Evolutionary conservation across 2,888 invertebrate species (phyloP).

Genomic region (Neoaliturus tenellus): DNA sequence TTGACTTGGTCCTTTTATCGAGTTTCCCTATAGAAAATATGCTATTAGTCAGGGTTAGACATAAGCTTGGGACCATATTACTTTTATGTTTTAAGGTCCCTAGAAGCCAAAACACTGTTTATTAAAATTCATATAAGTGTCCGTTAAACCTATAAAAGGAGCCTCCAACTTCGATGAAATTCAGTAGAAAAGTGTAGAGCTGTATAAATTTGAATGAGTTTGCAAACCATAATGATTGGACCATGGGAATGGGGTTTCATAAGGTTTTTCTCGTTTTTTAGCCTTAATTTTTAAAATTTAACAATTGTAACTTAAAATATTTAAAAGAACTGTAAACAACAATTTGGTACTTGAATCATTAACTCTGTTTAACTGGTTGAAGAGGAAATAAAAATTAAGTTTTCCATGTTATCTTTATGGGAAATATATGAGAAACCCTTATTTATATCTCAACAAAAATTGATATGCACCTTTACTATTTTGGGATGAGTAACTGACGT

Average conservation of each 20-base stretch:
- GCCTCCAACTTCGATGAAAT: background rate
- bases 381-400: background rate
- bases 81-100: background rate
- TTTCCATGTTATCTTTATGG: no score
- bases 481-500: no score
- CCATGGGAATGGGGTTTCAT: background rate
- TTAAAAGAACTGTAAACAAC: background rate
- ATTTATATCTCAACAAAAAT: no score
- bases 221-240: background rate
- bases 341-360: background rate
- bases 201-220: background rate
- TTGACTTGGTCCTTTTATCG: no score
- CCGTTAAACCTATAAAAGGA: background rate
- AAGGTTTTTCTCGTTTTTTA: background rate
- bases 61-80: background rate
- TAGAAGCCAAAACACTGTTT: background rate
- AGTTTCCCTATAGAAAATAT: no score
- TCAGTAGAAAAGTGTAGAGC: background rate
- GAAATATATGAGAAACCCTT: no score
- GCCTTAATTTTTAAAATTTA: background rate
- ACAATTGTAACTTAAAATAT: no score
- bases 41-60: background rate
- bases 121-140: background rate
- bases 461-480: no score
- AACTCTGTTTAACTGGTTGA: background rate